Evolutionary conservation across 2,888 invertebrate species (phyloP).

Genomic region (Caenorhabditis sp.): DNA sequence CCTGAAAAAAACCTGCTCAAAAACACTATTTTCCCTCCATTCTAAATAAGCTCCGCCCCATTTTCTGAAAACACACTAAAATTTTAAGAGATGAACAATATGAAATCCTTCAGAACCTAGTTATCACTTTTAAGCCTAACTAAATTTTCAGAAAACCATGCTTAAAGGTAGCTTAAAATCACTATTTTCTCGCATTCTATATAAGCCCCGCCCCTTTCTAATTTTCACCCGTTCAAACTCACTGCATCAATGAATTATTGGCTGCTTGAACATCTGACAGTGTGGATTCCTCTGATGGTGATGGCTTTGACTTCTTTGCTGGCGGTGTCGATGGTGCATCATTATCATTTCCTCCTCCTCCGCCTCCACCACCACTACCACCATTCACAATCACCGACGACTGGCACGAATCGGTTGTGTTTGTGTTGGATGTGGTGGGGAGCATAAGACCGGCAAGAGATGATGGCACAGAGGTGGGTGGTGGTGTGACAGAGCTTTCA

Average conservation of each 20-base stretch:
- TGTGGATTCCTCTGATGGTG: slow-evolving; percentile 17
- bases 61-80: no score
- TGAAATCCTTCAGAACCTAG: no score
- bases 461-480: slow-evolving; percentile 20
- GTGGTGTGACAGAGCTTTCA: slow-evolving; percentile 8
- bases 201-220: not conserved
- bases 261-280: slow-evolving; percentile 12
- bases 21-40: no score
- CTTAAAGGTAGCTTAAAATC: not conserved
- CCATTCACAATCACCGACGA: slow-evolving; percentile 42
- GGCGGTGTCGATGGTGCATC: slow-evolving; percentile 23
- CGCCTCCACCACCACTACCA: not conserved
- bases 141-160: not conserved
- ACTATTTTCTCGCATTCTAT: slow-evolving; percentile 2
- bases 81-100: no score
- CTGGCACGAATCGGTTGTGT: not conserved
- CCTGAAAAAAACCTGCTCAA: no score
- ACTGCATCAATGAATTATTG: slow-evolving; percentile 18
- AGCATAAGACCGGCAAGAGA: slow-evolving; percentile 17
- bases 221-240: not conserved
- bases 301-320: slow-evolving; percentile 21
- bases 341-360: slow-evolving; percentile 5
- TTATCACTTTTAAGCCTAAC: no score
- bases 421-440: slow-evolving; percentile 18
- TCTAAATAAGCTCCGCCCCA: not conserved